These are phyloP conservation scores for Ferrisia virgata DNA, from an alignment of 2,888 invertebrate genomes.

Conservation along the genomic window DNA sequence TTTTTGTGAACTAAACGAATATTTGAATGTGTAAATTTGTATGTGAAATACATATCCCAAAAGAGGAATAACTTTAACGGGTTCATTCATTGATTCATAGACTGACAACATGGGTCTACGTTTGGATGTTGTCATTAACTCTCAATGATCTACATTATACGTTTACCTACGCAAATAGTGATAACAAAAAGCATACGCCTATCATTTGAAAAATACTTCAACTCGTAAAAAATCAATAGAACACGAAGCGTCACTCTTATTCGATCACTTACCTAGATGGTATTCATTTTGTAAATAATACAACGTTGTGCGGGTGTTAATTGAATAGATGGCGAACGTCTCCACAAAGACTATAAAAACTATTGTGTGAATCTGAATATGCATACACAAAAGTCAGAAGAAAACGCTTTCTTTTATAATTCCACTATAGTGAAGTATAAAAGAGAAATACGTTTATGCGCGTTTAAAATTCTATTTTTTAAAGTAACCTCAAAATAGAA, in stretches of 20 bases:
- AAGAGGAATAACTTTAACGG: no score
- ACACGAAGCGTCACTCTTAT: not conserved
- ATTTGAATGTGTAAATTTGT: no score
- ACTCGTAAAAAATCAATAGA: not conserved
- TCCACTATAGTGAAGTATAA: not conserved
- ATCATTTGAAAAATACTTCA: not conserved
- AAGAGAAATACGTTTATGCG: not conserved
- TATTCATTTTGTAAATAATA: not conserved
- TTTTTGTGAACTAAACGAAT: no score
- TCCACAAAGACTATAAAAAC: not conserved
- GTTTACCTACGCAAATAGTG: not conserved
- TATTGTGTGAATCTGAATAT: not conserved
- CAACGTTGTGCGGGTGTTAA: slow-evolving; percentile 5
- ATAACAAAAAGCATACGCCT: not conserved
- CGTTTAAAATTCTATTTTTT: not conserved
- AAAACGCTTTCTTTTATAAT: not conserved
- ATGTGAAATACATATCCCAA: no score
- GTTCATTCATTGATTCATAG: not conserved
- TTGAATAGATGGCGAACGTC: slow-evolving; percentile 6
- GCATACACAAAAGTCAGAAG: not conserved
- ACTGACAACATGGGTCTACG: not conserved
- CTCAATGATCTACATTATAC: not conserved
- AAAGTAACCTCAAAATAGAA: not conserved
- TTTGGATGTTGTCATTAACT: no score
- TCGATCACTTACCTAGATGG: not conserved